Percentiles rank a stretch among this genome's conserved stretches.
These are phyloP conservation scores for Catostomus latipinnis DNA, from an alignment of 2,797 vertebrate genomes.

Conservation along the genomic window DNA sequence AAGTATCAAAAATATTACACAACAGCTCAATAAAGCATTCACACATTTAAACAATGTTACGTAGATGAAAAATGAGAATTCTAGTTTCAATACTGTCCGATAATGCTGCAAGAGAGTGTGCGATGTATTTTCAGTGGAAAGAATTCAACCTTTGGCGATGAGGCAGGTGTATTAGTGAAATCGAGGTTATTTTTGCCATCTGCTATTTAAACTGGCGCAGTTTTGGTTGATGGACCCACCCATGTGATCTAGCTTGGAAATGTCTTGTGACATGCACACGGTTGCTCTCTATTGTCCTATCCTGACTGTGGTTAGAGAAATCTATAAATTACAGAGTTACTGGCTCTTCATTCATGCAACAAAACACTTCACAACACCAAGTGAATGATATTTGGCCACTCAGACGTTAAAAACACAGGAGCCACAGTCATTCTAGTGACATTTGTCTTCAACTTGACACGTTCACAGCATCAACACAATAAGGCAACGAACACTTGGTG, in stretches of 20 bases:
- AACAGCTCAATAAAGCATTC: background rate
- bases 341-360: background rate
- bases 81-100: conserved; percentile 26
- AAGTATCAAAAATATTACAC: conserved; percentile 7
- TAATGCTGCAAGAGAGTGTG: background rate
- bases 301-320: background rate
- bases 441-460: conserved; percentile 52
- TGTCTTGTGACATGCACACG: background rate
- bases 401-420: background rate
- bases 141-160: too few species aligned
- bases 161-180: background rate
- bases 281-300: background rate
- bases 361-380: background rate
- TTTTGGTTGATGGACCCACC: background rate
- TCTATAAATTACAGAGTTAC: background rate
- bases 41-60: conserved; percentile 8
- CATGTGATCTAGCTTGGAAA: background rate
- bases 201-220: conserved; percentile 14
- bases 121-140: background rate
- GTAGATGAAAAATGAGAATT: background rate
- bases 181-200: conserved; percentile 13
- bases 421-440: conserved; percentile 18
- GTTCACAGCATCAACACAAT: conserved; percentile 69
- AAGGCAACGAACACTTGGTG: conserved; percentile 73
- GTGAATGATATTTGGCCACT: conserved; percentile 9